Conservation (phyloP, 2,113 vertebrate species). For the Percopsis transmontana region DNA sequence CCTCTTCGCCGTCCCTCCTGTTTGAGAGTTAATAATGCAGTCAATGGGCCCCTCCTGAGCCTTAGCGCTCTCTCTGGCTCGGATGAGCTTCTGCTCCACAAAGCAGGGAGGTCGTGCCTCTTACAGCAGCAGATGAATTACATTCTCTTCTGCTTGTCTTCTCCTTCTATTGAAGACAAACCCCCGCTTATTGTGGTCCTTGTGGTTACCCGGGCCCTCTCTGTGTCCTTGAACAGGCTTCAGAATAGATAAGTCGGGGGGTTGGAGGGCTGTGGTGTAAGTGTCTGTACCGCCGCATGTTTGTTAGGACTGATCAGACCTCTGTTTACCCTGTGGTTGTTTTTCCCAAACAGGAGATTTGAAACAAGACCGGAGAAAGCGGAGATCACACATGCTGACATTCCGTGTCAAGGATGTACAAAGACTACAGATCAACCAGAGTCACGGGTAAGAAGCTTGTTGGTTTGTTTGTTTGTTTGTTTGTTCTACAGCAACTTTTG, state of each 20-base stretch:
- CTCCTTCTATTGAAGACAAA: conserved; percentile 49
- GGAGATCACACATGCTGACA: conserved; percentile 24
- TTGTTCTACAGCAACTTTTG: background rate
- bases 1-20: conserved; percentile 52
- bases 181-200: conserved; percentile 26
- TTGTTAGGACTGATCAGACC: conserved; percentile 28
- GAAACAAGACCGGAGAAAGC: conserved; percentile 27
- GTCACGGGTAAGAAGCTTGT: conserved; percentile 68
- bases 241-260: conserved; percentile 13
- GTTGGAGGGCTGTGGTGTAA: background rate
- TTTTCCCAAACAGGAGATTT: conserved; percentile 49
- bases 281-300: conserved; percentile 9
- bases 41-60: conserved; percentile 63
- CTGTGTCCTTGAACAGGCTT: conserved; percentile 44
- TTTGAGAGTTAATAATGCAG: conserved; percentile 67
- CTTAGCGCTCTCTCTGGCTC: conserved; percentile 55
- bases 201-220: conserved; percentile 29
- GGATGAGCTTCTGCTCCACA: conserved; percentile 63
- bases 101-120: conserved; percentile 62
- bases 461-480: conserved; percentile 11
- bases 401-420: conserved; percentile 68
- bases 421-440: conserved; percentile 70
- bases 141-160: conserved; percentile 49
- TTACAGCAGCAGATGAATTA: conserved; percentile 52
- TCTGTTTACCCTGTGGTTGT: conserved; percentile 42